Base-by-base conservation (phyloP, 2,888 invertebrate species). In the Prosopocoilus inquinatus region DNA sequence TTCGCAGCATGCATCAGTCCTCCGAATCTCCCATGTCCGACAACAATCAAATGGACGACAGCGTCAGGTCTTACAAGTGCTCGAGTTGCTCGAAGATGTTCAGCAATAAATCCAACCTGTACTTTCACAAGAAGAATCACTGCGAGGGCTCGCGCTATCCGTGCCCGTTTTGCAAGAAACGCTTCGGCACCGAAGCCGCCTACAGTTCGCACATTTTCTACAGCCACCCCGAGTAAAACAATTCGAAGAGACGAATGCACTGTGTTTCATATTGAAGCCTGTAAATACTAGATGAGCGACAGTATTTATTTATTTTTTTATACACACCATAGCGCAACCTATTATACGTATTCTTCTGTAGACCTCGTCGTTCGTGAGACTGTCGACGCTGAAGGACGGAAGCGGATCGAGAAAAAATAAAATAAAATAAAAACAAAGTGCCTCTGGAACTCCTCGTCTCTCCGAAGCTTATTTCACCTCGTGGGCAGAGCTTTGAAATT, bases 191-290 rank as follows among this genome's bases (percentile, higher is more conserved):
- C 2, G 76, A 77, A 56, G 73, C 75, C 3, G 76, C 76, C n/a
- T 78, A 78, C 58, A 78, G 77, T 64, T 75, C 77, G 15, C 78
- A 78, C 61, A 78, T 78, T 55, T 77, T 75, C 57, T 78, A 78
- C 59, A 76, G 76, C 59, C 78, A 78, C 66, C 78, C 78, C 3
- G 78, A 77, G 64, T 78, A 72, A 68, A 54, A 39, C 3, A 9
- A 48, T 11, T 13, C 16, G 28, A 44, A 7, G 5, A 28, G 7
- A 4, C 5, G 20, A 1, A 28, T 28, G 20, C 20, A 4, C 20
- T 28, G 20, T 28, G 20, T 28, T 28, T 28, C 20, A 28, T 28
- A 28, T 28, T 28, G 20, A 28, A 28, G 7, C 5, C 5, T 28
- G 20, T 28, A 28, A 28, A 28, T 28, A 28, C 20, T 28, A 28